Base-by-base conservation (phyloP, 2,888 invertebrate genomes). In the Zele albiditarsus region DNA sequence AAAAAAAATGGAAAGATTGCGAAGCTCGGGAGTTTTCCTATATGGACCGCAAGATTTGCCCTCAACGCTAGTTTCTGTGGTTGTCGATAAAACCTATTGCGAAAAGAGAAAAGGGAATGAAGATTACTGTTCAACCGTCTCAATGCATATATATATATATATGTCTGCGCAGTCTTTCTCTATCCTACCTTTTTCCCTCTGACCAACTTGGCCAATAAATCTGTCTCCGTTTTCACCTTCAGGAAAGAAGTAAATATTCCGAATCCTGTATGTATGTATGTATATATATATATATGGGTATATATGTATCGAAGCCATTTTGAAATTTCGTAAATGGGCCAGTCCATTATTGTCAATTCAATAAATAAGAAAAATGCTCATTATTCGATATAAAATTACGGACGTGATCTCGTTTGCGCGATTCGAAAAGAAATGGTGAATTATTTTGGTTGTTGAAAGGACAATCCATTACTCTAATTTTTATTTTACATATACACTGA, bases 151-250 rank as follows among this genome's bases (percentile, higher is more conserved):
- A 10, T 31, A 23, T 62, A 12, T 16, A 60, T 53, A n/a, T 25
- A 23, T 58, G 25, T 58, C 23, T n/a, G 12, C 10, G 3, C 27
- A 27, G 14, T 33, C 20, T 16, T 53, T 46, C 49, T 27, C 2
- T 31, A 33, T 46, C 46, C 63, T 62, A 49, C 49, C 33, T 46
- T 49, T 71, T 25, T 53, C 53, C 23, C 38, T 65, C 66, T 58
- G 72, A 65, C 66, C 72, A 72, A 72, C 72, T 72, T 66, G 66
- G 20, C 58, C 66, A 66, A 72, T 72, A 72, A 72, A 72, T 66
- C 66, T 72, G 66, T 66, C 66, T 65, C 57, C 25, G 53, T 31
- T 38, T 31, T 6, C 63, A 63, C 63, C 63, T 63, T n/a, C 16
- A 53, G 33, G 1, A 63, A 63, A 20, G 20, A 23, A 63, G 38